Evolutionary conservation across 2,888 invertebrate species (phyloP), one percentile per base, ranked within the genome.

Genomic region (Epistrophe eligans): DNA sequence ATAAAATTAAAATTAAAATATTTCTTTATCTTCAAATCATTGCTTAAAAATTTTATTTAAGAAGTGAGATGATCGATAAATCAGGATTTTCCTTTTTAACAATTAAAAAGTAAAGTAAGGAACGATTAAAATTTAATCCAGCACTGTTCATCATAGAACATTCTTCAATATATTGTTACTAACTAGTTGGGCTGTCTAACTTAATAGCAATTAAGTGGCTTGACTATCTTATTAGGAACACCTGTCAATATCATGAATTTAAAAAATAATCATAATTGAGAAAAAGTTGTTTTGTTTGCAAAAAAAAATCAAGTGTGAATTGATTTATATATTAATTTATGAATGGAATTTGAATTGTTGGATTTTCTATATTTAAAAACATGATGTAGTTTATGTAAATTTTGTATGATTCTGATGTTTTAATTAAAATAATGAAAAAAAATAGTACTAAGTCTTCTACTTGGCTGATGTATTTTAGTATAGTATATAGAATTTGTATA

Each of bases 181-280:
- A 32, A 13, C 17, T 57, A 67, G 43, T 43, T 35, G 58, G 48
- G 15, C 48, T 17, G 43, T 38, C 40, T 15, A 67, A 48, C 52
- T 58, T 24, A 52, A 10, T 66, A 19, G 10, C 67, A 48, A 38
- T 38, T 50, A 38, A 67, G 45, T 64, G 6, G 52, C 50, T 55
- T n/a, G 15, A 76, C 66, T 76, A 15, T 45, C n/a, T 45, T 19
- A 60, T 73, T 70, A 70, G 66, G 82, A 45, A 79, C 83, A 87
- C 83, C 85, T 87, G 85, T 87, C 74, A 72, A 40, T 40, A 71
- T 66, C 83, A 87, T 83, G 83, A 83, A 87, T 77, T 66, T 79
- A 71, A 82, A 79, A 38, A 62, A 55, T 66, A 73, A 74, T 81
- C 40, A 66, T 80, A 67, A 60, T 57, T 50, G 58, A 62, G 24